Conservation (phyloP, 2,888 invertebrate species). For the Dusona sp. region DNA sequence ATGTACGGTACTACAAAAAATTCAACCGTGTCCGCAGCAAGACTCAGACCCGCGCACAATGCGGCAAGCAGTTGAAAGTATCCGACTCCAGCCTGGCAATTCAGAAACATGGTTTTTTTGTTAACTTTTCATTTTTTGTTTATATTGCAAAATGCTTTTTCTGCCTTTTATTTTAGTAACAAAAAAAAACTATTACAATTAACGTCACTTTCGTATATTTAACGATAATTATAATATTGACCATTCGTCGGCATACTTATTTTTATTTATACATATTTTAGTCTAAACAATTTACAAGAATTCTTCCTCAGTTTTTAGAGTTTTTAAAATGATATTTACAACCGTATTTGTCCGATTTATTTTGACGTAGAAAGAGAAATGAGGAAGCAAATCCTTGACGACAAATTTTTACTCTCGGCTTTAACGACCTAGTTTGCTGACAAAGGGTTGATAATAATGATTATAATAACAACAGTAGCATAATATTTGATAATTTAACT, state of each 20-base stretch:
- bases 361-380: neutral
- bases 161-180: neutral
- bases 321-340: neutral
- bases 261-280: neutral
- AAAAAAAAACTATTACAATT: neutral
- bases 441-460: neutral
- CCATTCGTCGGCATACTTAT: neutral
- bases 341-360: neutral
- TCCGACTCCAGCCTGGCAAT: slow-evolving; percentile 89
- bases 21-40: slow-evolving; percentile 90
- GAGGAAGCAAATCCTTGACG: too few relatives aligned
- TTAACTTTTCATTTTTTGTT: neutral
- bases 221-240: neutral
- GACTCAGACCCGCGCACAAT: slow-evolving; percentile 88
- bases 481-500: neutral
- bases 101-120: slow-evolving; percentile 59
- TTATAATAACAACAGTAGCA: neutral
- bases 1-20: slow-evolving; percentile 90
- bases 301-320: neutral
- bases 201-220: neutral
- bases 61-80: slow-evolving; percentile 89
- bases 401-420: neutral
- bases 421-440: neutral
- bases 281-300: neutral
- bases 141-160: neutral